Evolutionary conservation across 2,113 vertebrate genomes (phyloP), one percentile per base, ranked within the genome.

Genomic region (Lichenostomus cassidix): DNA sequence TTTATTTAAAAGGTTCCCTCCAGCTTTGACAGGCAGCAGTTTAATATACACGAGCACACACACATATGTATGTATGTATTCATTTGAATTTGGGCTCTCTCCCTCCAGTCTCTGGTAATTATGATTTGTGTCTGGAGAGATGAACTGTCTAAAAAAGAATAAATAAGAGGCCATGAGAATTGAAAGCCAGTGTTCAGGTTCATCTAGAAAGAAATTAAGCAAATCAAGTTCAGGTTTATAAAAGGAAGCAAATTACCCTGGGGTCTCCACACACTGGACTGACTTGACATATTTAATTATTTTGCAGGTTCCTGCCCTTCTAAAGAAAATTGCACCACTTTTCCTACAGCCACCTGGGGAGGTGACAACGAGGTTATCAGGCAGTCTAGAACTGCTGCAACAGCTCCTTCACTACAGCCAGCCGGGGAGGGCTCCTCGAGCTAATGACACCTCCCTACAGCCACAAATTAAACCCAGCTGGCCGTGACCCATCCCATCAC

Each of bases 1-100:
- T 97, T 97, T 95, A 94, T 97, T 97, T 94, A 91, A 96, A 94
- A 97, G 75, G 79, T 92, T 96, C 83, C 69, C 76, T 94, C 75
- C 56, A 96, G 91, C 77, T 95, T 94, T 96, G 92, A 91, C 93
- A 97, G 49, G 65, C 74, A 94, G 84, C 78, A 95, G 74, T 69
- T 95, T 87, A 94, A 81, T 92, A 90, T 68, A 82, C 91, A 92
- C 10, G 7, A 79, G 91, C 65, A n/a, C 69, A 39, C 65, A 84
- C 87, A 82, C 60, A 71, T 83, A 89, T 46, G 77, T 87, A 78
- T 81, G 87, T 53, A 82, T 11, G 77, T 79, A 91, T 87, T 89
- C 69, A 46, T 89, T 83, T 79, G 87, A 92, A 87, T 96, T 62
- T 95, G 70, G 42, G 90, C 79, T 88, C 77, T 92, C 95, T 88